phyloP scores from a whole-genome alignment of 2,888 invertebrate genomes.

The Priocnemis perturbator region DNA sequence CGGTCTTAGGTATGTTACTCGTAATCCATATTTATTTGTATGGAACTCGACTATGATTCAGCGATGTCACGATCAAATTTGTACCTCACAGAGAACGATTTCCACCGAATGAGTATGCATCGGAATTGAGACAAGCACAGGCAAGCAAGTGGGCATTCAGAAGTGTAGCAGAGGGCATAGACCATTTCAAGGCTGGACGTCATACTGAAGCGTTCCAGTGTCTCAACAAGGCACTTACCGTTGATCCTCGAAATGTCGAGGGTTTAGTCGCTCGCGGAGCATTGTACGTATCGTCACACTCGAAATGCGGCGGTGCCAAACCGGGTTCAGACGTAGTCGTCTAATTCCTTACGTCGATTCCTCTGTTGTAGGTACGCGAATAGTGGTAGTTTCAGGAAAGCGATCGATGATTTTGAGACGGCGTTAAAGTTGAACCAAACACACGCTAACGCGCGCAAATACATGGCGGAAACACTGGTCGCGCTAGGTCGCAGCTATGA shows the following conservation, averaged over 20 bases:
- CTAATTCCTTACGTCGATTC: neutral
- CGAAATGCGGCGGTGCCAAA: neutral
- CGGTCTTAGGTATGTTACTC: slow-evolving; percentile 78
- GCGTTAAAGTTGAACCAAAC: slow-evolving; percentile 91
- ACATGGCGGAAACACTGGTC: slow-evolving; percentile 94
- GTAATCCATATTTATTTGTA: neutral
- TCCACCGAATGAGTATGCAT: slow-evolving; percentile 87
- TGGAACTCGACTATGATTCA: neutral
- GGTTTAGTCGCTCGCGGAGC: slow-evolving; percentile 94
- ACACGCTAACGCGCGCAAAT: slow-evolving; percentile 95
- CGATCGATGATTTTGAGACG: slow-evolving; percentile 95
- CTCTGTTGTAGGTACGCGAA: slow-evolving; percentile 83
- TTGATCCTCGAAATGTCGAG: slow-evolving; percentile 94
- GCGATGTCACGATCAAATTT: neutral
- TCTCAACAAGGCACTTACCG: slow-evolving; percentile 93
- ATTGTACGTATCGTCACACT: slow-evolving; percentile 77
- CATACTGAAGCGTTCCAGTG: slow-evolving; percentile 97
- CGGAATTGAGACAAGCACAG: slow-evolving; percentile 90
- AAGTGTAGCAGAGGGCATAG: slow-evolving; percentile 95
- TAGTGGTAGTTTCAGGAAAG: slow-evolving; percentile 94
- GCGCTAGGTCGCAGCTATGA: slow-evolving; percentile 92
- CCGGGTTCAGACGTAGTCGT: neutral
- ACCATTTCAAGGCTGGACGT: slow-evolving; percentile 93
- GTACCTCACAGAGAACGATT: slow-evolving; percentile 81
- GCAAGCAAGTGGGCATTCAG: slow-evolving; percentile 96